Base-by-base conservation (phyloP, 2,888 invertebrate species). In the Creontiades dilutus region DNA sequence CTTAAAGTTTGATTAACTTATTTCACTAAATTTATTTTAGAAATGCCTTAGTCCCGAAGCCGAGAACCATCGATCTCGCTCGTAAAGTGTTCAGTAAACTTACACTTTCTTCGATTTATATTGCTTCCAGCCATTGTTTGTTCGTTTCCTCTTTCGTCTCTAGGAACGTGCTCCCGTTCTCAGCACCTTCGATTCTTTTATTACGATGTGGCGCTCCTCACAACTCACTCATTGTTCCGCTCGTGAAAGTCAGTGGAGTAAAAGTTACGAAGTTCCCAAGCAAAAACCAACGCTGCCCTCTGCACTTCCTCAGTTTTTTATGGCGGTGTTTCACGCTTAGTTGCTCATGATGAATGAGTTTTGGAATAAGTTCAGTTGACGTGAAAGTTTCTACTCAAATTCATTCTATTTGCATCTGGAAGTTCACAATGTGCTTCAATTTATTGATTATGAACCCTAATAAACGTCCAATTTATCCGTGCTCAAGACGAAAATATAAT, bases 211-310 rank as follows among this genome's bases (percentile, higher is more conserved):
- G n/a, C 7, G 57, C 52, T 11, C 1, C 57, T n/a, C 57, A 57
- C 57, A 57, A 57, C 14, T n/a, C 11, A 68, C 68, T 23, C 68
- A 68, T 68, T 68, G 68, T 68, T 68, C 68, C 4, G 23, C 3
- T 68, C 68, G 68, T 68, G 68, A 68, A 68, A 68, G 68, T 68
- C 23, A 23, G 68, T 68, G 68, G 23, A 68, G 68, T 19, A 68
- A 68, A 68, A 68, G 23, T 68, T 23, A 68, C 23, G 19, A 68
- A 23, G 23, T 68, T 68, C 68, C 3, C 68, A 68, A 23, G 68
- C n/a, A 19, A 27, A 68, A 68, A 23, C 13, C 68, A 11, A 19
- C 11, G 68, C 23, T 68, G 68, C 68, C 27, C 68, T 68, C 19
- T 23, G 27, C 68, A 68, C 68, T 68, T 68, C 68, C 68, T 68